Base-by-base conservation (phyloP, 2,113 vertebrate genomes). In the Arenaria interpres region DNA sequence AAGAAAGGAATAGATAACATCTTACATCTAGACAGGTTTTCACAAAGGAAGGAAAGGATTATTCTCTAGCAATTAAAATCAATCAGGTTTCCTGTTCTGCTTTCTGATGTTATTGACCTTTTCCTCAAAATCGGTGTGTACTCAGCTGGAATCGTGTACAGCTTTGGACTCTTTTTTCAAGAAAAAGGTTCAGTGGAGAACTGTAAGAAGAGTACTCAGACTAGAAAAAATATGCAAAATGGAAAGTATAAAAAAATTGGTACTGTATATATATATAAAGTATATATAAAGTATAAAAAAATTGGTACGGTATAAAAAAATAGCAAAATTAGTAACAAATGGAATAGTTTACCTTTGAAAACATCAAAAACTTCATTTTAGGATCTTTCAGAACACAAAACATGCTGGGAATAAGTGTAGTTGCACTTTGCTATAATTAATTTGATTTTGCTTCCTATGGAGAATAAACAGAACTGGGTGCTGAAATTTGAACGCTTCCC, bases 31-130 rank as follows among this genome's bases (percentile, higher is more conserved):
- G 21, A 27, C 23, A 2, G 6, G 3, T 45, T 71, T 66, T 62
- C 28, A 59, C 9, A 71, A 41, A 90, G n/a, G 30, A 86, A 43
- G 9, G 24, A 56, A 81, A 69, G 7, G 14, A 69, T 64, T 79
- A 53, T 5, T 18, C 21, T 89, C 53, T 37, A 62, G 24, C 0
- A 6, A 91, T 72, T 71, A 81, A 92, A 96, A 80, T 48, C 6
- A 73, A 75, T 7, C 7, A 43, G 9, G 22, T 10, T 82, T 87
- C 51, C 33, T 50, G 3, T 63, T 96, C 39, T 81, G 22, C 3
- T 87, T 20, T 63, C 28, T 85, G 74, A 75, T 51, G 51, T 84
- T 80, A 78, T 21, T 74, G 48, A 78, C 28, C 19, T 95, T 89
- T 80, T 85, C 13, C 17, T 87, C 73, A 87, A 69, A 89, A 84